These are phyloP conservation scores for Cataglyphis cursor DNA, from an alignment of 2,888 invertebrate genomes.

Conservation along the genomic window DNA sequence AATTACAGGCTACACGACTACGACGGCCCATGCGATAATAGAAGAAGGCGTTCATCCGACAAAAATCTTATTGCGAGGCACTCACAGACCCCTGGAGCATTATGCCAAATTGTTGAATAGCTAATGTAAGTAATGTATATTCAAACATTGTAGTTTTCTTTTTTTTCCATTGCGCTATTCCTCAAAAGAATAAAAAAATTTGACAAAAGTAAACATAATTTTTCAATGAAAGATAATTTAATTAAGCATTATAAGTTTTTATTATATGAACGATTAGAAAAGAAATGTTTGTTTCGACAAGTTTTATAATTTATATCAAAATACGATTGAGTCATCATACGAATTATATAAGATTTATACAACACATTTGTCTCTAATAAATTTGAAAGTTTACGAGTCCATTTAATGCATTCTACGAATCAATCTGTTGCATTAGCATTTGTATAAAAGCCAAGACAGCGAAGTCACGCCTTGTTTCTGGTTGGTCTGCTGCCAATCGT, in stretches of 20 bases:
- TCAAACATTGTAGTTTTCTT: not conserved
- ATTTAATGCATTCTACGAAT: not conserved
- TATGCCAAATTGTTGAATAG: slow-evolving; percentile 6
- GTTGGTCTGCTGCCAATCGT: slow-evolving; percentile 11
- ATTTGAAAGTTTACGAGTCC: slow-evolving; percentile 2
- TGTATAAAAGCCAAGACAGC: slow-evolving; percentile 10
- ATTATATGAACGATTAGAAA: not conserved
- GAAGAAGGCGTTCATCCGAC: slow-evolving; percentile 66
- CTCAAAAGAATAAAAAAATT: not conserved
- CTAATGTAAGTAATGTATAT: slow-evolving; percentile 14
- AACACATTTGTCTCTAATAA: not conserved
- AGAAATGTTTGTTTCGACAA: not conserved
- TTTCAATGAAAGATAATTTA: not conserved
- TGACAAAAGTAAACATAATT: not conserved
- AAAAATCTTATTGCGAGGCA: slow-evolving; percentile 53
- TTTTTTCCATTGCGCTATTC: not conserved
- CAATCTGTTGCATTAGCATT: slow-evolving; percentile 8
- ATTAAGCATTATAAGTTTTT: not conserved
- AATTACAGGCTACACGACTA: slow-evolving; percentile 77
- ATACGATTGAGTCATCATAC: not conserved
- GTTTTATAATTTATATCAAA: slow-evolving; percentile 12
- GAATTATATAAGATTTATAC: not conserved
- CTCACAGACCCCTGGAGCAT: slow-evolving; percentile 16
- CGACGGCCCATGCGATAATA: slow-evolving; percentile 66
- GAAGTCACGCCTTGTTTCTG: slow-evolving; percentile 20